phyloP scores from a whole-genome alignment of 2,888 invertebrate genomes.

The Athetis lepigone region DNA sequence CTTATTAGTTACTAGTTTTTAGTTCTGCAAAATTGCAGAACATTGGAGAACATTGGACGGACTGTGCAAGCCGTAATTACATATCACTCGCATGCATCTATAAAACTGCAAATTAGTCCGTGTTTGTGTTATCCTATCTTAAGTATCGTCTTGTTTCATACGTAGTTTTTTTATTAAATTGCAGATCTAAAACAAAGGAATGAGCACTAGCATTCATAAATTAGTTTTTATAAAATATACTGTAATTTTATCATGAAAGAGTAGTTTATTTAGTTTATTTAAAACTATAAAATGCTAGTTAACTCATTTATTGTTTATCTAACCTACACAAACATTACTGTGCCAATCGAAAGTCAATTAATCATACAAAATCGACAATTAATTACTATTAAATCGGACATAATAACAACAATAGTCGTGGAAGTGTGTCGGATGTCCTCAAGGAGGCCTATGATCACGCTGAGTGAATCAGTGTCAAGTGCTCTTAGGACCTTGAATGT shows the following conservation, averaged over 20 bases:
- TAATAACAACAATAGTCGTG: slow-evolving; percentile 66
- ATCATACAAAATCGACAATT: slow-evolving; percentile 55
- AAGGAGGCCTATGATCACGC: slow-evolving; percentile 76
- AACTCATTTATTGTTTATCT: slow-evolving; percentile 23
- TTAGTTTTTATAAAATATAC: background rate
- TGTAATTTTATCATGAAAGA: background rate
- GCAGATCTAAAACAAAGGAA: background rate
- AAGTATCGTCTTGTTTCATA: slow-evolving; percentile 2
- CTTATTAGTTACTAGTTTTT: too few relatives aligned
- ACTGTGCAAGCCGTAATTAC: slow-evolving; percentile 43
- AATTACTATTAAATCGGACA: slow-evolving; percentile 64
- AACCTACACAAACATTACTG: slow-evolving; percentile 3
- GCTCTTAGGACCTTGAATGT: slow-evolving; percentile 69
- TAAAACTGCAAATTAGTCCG: slow-evolving; percentile 32
- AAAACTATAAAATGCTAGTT: background rate
- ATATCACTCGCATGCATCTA: slow-evolving; percentile 28
- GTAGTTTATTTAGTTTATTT: background rate
- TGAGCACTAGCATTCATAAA: background rate
- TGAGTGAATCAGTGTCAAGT: slow-evolving; percentile 82
- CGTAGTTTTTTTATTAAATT: background rate
- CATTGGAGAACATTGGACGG: too few relatives aligned
- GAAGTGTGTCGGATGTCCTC: slow-evolving; percentile 83
- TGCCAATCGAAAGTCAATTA: slow-evolving; percentile 36
- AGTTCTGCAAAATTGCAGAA: too few relatives aligned
- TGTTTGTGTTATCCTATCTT: slow-evolving; percentile 13